These are phyloP conservation scores for Pan paniscus DNA, from an alignment of 2,113 vertebrate genomes.

Conservation along the genomic window DNA sequence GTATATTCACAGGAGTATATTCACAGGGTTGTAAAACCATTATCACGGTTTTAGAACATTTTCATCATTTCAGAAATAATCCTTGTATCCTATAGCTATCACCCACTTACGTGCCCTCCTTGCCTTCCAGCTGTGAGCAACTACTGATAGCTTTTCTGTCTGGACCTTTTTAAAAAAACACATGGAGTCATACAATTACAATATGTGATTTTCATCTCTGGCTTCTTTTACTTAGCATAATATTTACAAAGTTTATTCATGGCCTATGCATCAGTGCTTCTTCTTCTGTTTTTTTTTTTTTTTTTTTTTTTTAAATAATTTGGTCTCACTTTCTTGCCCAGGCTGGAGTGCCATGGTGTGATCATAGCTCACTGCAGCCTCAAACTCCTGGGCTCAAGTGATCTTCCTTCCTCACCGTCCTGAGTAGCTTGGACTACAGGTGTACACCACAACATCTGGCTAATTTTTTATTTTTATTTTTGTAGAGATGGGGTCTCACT, in stretches of 20 bases:
- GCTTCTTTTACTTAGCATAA: background rate
- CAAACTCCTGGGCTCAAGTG: no score
- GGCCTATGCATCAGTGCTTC: background rate
- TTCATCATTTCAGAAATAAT: background rate
- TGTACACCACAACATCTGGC: no score
- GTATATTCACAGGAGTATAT: background rate
- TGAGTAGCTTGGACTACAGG: no score
- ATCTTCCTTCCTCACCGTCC: no score
- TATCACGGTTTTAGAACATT: background rate
- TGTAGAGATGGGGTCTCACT: no score
- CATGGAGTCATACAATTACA: background rate
- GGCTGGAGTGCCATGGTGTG: no score
- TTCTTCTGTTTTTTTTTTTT: background rate
- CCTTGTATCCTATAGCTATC: background rate
- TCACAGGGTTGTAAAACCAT: background rate
- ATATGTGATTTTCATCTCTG: background rate
- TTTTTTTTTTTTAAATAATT: no score
- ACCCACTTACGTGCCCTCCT: background rate
- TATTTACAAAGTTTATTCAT: background rate
- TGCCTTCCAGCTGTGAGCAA: background rate
- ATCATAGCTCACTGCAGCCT: no score
- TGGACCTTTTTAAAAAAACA: background rate
- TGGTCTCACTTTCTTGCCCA: no score
- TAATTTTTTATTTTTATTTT: no score
- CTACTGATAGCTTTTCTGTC: background rate